Evolutionary conservation across 2,797 vertebrate genomes (phyloP), one percentile per base, ranked within the genome.

Genomic region (Gobionotothen gibberifrons): DNA sequence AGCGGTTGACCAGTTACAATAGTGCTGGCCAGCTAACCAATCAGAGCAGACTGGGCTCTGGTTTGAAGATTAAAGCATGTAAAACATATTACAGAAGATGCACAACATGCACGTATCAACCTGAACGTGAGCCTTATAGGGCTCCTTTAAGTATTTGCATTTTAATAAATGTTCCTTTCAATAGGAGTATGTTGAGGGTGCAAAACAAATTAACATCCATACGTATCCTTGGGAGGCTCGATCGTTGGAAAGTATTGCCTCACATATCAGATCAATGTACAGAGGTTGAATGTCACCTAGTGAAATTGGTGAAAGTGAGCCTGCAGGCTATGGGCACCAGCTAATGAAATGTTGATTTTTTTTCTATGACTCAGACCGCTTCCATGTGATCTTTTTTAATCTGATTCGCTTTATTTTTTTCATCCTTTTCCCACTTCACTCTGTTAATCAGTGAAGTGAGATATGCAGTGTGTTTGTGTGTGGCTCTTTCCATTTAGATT

Each of bases 291-390:
- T 85, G 89, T 91, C 91, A 88, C 80, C 83, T 5, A 47, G 74
- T 81, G 69, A 87, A 90, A 86, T 48, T 65, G 78, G 88, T 89
- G 87, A 91, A 92, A 87, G 86, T 79, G 85, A 93, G 87, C 86
- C 87, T 56, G 14, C 56, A 13, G 78, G 74, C 78, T 66, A 43
- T 21, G 74, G 79, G 71, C 66, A 83, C 73, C 57, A 69, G 78
- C 86, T 91, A 86, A 91, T 93, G 85, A 90, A 83, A 87, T 79
- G 93, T 93, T 93, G 86, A 93, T 60, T 73, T 19, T 22, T 19
- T 5, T 5, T 4, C 5, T 53, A 32, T 77, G 54, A 47, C 66
- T 79, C 70, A 61, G 36, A 79, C 56, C 22, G 67, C 73, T 89
- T 85, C 85, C 46, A 75, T 81, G 67, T 72, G 71, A 86, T 86